These are phyloP conservation scores for Aproaerema taeniolella DNA, from an alignment of 2,888 invertebrate genomes.

Conservation along the genomic window DNA sequence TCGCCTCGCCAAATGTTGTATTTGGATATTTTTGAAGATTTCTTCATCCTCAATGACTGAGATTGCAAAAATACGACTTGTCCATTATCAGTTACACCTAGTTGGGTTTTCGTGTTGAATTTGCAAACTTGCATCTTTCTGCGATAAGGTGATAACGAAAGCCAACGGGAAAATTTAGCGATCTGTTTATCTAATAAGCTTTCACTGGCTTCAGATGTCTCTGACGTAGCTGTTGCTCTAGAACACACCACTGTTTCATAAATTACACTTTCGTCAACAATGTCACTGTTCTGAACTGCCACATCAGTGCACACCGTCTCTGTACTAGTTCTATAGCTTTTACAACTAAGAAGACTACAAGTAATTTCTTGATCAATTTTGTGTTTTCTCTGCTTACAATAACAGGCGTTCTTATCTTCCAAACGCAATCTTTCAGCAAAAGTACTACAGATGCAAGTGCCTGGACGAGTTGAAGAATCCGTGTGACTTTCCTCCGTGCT, in stretches of 20 bases:
- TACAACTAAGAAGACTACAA: no score
- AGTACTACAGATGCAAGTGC: slow-evolving; percentile 43
- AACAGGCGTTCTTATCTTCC: slow-evolving; percentile 24
- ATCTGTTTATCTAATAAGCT: no score
- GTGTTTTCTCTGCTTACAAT: slow-evolving; percentile 29
- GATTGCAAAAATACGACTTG: slow-evolving; percentile 28
- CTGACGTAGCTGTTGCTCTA: no score
- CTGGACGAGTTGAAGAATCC: not conserved
- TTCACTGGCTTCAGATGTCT: not conserved
- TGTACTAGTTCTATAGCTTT: no score
- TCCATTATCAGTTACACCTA: slow-evolving; percentile 33
- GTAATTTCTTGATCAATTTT: slow-evolving; percentile 34
- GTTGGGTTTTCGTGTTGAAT: slow-evolving; percentile 17
- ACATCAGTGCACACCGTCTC: no score
- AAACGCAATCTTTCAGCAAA: slow-evolving; percentile 38
- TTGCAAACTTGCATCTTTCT: no score
- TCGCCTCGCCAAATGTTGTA: slow-evolving; percentile 12
- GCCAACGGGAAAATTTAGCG: no score
- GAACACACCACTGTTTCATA: no score
- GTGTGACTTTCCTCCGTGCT: no score
- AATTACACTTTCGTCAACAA: no score
- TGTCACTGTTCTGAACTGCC: no score
- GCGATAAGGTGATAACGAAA: no score
- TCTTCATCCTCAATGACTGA: not conserved
- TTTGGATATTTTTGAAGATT: slow-evolving; percentile 10